Conservation (phyloP, 2,113 vertebrate species). For the Rhinopomastus cyanomelas region DNA sequence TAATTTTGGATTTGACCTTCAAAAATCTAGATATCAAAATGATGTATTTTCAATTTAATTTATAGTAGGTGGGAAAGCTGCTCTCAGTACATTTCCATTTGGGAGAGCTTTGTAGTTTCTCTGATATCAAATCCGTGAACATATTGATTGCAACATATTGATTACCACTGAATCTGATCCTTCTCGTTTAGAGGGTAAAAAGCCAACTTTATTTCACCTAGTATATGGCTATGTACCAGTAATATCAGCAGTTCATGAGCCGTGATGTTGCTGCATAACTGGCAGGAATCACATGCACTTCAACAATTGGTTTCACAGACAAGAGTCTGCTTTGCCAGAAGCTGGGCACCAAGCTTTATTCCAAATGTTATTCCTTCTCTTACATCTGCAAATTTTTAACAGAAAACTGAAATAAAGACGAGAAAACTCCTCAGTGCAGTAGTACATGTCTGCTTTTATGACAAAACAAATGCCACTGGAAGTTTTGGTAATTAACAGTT, state of each 20-base stretch:
- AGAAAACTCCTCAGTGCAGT: too few species aligned
- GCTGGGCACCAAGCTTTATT: too few species aligned
- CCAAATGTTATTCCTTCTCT: too few species aligned
- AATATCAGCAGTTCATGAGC: neutral
- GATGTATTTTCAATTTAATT: neutral
- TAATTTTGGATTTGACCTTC: constrained; percentile 3
- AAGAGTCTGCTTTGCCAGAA: too few species aligned
- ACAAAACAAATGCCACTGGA: too few species aligned
- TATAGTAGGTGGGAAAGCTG: neutral
- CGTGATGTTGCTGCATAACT: too few species aligned
- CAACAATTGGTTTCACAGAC: too few species aligned
- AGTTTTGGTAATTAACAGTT: too few species aligned
- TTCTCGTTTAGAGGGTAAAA: neutral
- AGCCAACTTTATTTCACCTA: neutral
- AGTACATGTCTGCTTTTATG: too few species aligned
- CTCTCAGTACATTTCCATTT: neutral
- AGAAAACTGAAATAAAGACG: too few species aligned
- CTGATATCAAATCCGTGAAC: neutral
- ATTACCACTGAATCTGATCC: neutral
- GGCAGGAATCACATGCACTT: too few species aligned
- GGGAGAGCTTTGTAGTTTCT: neutral
- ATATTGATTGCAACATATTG: neutral
- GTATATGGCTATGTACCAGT: neutral
- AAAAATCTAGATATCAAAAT: neutral
- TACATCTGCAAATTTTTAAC: too few species aligned